Evolutionary conservation across 2,797 vertebrate species (phyloP).

Genomic region (Remorina albescens): DNA sequence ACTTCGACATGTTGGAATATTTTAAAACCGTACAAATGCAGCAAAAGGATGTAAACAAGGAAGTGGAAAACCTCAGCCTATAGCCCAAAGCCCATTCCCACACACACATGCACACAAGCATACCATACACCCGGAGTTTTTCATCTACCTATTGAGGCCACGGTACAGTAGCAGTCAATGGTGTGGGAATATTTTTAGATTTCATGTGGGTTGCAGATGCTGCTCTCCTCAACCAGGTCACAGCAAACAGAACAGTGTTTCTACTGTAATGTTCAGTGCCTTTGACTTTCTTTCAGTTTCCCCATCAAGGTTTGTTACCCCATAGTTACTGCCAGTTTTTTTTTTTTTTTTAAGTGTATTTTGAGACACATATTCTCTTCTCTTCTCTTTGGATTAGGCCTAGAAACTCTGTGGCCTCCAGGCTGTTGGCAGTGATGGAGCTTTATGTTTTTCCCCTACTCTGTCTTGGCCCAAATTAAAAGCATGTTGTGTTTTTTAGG

Average conservation of each 20-base stretch:
- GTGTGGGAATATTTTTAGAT: conserved; percentile 78
- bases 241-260: conserved; percentile 65
- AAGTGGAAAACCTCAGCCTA: conserved; percentile 17
- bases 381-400: conserved; percentile 35
- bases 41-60: no score
- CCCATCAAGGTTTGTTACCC: conserved; percentile 10
- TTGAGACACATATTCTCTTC: not conserved
- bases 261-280: conserved; percentile 31
- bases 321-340: not conserved
- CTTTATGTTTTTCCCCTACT: conserved; percentile 42
- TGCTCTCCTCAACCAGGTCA: conserved; percentile 74
- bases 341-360: not conserved
- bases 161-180: conserved; percentile 77
- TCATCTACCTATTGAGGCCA: conserved; percentile 70
- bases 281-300: conserved; percentile 26
- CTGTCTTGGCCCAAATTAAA: conserved; percentile 70
- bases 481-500: conserved; percentile 66
- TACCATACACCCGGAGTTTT: conserved; percentile 45
- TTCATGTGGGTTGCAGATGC: conserved; percentile 81
- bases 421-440: conserved; percentile 63
- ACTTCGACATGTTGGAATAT: conserved; percentile 9
- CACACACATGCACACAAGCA: conserved; percentile 31
- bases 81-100: conserved; percentile 10
- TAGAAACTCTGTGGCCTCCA: conserved; percentile 50
- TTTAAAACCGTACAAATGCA: conserved; percentile 8